phyloP scores from a whole-genome alignment of 2,797 vertebrate genomes.

The Silurus aristotelis region DNA sequence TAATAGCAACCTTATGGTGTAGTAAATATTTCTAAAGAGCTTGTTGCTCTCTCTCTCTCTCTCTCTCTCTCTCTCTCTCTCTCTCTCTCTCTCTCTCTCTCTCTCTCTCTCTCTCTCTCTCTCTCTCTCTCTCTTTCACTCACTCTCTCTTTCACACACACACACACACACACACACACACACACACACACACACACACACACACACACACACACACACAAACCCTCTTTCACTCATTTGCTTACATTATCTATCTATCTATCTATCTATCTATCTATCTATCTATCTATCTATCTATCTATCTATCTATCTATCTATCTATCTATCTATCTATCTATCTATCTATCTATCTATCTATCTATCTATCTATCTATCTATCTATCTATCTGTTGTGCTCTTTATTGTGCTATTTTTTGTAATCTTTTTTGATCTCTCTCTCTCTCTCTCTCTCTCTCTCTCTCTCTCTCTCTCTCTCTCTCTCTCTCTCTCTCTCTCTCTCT shows the following conservation, averaged over 20 bases:
- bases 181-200: neutral
- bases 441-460: neutral
- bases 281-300: neutral
- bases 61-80: conserved; percentile 5
- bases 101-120: conserved; percentile 40
- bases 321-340: neutral
- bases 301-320: neutral
- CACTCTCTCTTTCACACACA: conserved; percentile 19
- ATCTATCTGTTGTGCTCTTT: conserved; percentile 33
- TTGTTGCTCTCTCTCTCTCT: neutral
- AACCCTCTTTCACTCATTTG: conserved; percentile 17
- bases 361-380: neutral
- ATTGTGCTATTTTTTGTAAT: neutral
- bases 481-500: neutral
- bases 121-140: conserved; percentile 36
- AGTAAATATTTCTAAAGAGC: conserved; percentile 35
- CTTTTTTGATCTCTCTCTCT: neutral
- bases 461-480: neutral
- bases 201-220: no score
- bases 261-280: conserved; percentile 36
- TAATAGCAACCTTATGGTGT: conserved; percentile 42
- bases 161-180: conserved; percentile 30
- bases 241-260: conserved; percentile 28
- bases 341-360: neutral
- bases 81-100: conserved; percentile 46